These are phyloP conservation scores for Nymphalis c-album DNA, from an alignment of 2,888 invertebrate genomes.

Conservation along the genomic window DNA sequence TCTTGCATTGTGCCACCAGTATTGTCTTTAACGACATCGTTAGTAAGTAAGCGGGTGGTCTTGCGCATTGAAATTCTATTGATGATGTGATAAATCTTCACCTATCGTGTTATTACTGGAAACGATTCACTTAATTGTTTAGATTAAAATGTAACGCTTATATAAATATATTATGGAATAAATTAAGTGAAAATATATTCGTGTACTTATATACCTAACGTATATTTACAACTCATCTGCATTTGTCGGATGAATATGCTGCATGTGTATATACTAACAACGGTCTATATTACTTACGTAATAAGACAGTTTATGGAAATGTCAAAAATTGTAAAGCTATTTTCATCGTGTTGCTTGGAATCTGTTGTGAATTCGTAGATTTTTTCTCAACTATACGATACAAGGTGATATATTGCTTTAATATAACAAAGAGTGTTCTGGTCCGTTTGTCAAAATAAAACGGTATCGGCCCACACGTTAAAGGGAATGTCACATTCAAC, in stretches of 20 bases:
- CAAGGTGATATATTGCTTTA: constrained; percentile 68
- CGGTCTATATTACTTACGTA: no score
- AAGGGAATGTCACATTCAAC: constrained; percentile 48
- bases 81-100: constrained; percentile 71
- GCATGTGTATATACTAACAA: no score
- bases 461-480: constrained; percentile 62
- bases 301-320: constrained; percentile 23
- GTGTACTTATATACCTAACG: no score
- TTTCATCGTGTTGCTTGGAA: constrained; percentile 38
- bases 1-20: constrained; percentile 75
- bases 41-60: constrained; percentile 79
- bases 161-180: background rate
- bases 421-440: constrained; percentile 69
- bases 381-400: constrained; percentile 61
- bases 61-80: constrained; percentile 75
- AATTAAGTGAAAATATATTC: no score
- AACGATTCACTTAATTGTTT: constrained; percentile 65
- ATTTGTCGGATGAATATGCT: background rate
- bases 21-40: constrained; percentile 78
- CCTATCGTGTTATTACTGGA: constrained; percentile 55
- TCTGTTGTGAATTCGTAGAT: constrained; percentile 53
- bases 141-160: constrained; percentile 43
- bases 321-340: constrained; percentile 24
- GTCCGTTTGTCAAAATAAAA: constrained; percentile 77
- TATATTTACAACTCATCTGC: no score